Conservation (phyloP, 2,113 vertebrate species). For the Scomber colias region DNA sequence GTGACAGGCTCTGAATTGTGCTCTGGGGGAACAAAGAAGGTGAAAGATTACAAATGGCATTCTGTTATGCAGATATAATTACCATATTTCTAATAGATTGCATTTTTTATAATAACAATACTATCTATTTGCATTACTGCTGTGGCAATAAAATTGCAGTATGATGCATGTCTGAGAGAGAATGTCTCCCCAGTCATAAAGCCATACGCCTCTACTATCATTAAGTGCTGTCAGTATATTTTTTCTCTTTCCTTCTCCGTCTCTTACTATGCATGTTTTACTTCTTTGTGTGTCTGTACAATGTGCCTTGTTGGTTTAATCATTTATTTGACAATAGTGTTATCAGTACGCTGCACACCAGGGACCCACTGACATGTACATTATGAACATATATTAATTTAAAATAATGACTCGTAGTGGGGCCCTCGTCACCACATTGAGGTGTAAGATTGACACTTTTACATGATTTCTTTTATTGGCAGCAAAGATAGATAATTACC, state of each 20-base stretch:
- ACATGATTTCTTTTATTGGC: conserved; percentile 57
- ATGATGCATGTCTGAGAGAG: conserved; percentile 39
- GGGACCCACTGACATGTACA: conserved; percentile 61
- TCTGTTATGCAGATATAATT: conserved; percentile 49
- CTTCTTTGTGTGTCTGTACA: conserved; percentile 24
- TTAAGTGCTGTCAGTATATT: conserved; percentile 41
- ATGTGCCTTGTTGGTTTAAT: conserved; percentile 39
- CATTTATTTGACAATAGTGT: conserved; percentile 57
- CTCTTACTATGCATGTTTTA: conserved; percentile 6
- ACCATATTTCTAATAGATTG: conserved; percentile 51
- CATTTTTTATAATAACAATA: conserved; percentile 41
- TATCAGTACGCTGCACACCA: conserved; percentile 70
- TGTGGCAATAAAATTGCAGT: conserved; percentile 21
- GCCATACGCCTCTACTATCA: conserved; percentile 46
- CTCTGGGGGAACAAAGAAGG: conserved; percentile 24
- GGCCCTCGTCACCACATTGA: conserved; percentile 18
- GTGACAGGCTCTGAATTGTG: conserved; percentile 15
- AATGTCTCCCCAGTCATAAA: conserved; percentile 8
- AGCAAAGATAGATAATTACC: conserved; percentile 60
- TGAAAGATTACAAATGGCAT: conserved; percentile 46
- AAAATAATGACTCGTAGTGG: conserved; percentile 57
- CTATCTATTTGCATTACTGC: conserved; percentile 36
- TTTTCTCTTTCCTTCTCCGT: conserved; percentile 8
- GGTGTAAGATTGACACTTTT: conserved; percentile 65
- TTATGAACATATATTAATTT: conserved; percentile 64